Evolutionary conservation across 1,140 invertebrate genomes (phyloP), one percentile per base, ranked within the genome.

Genomic region (Bombus turneri): DNA sequence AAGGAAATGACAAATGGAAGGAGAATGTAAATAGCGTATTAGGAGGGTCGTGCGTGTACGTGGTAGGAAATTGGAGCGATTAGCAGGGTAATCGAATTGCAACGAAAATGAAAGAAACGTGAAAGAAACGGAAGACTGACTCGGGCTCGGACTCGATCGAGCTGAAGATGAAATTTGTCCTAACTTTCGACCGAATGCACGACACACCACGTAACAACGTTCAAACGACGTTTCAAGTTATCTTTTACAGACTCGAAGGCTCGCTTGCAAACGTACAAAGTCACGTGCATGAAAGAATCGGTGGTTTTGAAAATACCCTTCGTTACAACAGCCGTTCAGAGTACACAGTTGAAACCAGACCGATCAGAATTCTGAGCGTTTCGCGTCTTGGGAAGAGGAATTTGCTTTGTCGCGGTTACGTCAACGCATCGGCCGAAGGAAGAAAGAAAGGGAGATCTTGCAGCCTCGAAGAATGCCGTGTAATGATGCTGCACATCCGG

Each of bases 401-500:
- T 83, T 76, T 39, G 81, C 75, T 83, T 83, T 81, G 79, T 81
- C 59, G 83, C 59, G 59, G 78, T 85, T 85, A 85, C 83, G 83
- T 81, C 79, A 85, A 81, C 78, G 69, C 83, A 57, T 81, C 69
- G 68, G 25, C 47, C 53, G 85, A 83, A 69, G 66, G 84, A 86
- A 66, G 66, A 81, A 69, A 74, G 66, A 80, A 59, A 78, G 59
- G 76, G 59, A 79, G 73, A 86, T 82, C 64, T 69, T 73, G 68
- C 81, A 83, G 79, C 82, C 79, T 79, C 81, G 77, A 90, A 90
- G 89, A 90, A 90, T 90, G 88, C 86, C 88, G 76, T 82, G 88
- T 90, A 90, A 90, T 64, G 88, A 90, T 90, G 89, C 80, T 90
- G 89, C 86, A 90, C 86, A 90, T 90, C 89, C 89, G 89, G 89